Base-by-base conservation (phyloP, 2,113 vertebrate species). In the Barnardius zonarius region DNA sequence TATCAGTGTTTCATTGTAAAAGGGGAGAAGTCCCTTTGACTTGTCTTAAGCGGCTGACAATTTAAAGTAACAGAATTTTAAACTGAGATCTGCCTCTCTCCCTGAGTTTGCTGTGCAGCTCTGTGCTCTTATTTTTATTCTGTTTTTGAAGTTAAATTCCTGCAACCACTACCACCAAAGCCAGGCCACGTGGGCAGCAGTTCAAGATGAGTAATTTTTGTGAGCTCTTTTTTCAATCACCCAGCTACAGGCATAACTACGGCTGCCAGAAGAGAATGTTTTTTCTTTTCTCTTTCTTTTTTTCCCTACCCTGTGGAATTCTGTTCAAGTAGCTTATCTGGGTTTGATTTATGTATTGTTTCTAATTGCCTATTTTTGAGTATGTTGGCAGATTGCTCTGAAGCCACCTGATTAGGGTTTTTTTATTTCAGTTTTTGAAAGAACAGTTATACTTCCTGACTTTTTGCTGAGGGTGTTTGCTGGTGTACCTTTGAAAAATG, bases 131-230 rank as follows among this genome's bases (percentile, higher is more conserved):
- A 78, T 76, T 88, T 86, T 67, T 7, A 13, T 82, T 88, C 51
- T 70, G 44, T 31, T 88, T 92, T 80, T 73, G 63, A 77, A 67
- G 69, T 49, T 82, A 48, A 86, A 75, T 96, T 96, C 74, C 72
- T 93, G 57, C 88, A 86, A 91, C 91, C 12, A 8, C 57, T 68
- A 9, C 68, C 35, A 51, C 48, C 35, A 88, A 69, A 86, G 81
- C 66, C 52, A 73, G 51, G 31, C 85, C 94, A 94, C 9, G 7
- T 96, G 83, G 57, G 54, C 9, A 93, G 77, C 49, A 82, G 77
- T 92, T 94, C 72, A 75, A 88, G 87, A 77, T 73, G 49, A 72
- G 61, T 86, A 73, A 92, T 96, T 94, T 81, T 78, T 83, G 51
- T 35, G 49, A 91, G 52, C 1, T 23, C 37, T 83, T 87, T 84